A percentile compares a stretch with the other conserved stretches of the same genome.
phyloP scores from a whole-genome alignment of 2,888 invertebrate genomes.

The Shargacucullia verbasci region DNA sequence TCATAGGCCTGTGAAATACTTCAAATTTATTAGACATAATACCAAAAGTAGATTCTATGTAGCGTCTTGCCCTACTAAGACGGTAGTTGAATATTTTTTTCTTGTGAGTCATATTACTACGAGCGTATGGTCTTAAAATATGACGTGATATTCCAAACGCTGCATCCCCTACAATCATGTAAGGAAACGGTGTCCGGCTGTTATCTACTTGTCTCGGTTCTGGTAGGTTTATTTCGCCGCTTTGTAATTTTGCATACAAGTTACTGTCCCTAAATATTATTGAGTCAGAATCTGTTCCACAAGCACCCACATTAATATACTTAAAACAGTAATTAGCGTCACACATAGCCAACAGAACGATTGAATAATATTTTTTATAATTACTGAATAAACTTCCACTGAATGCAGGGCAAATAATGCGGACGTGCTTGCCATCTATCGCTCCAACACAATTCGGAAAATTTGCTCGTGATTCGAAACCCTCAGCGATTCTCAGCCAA shows the following conservation, averaged over 20 bases:
- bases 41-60: constrained; percentile 32
- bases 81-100: constrained; percentile 37
- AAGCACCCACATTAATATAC: constrained; percentile 37
- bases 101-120: constrained; percentile 37
- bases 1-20: constrained; percentile 37
- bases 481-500: too few relatives aligned
- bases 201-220: constrained; percentile 35
- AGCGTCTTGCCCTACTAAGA: constrained; percentile 34
- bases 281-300: constrained; percentile 37
- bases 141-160: constrained; percentile 38
- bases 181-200: constrained; percentile 31
- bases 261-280: constrained; percentile 36
- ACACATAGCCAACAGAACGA: constrained; percentile 41
- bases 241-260: constrained; percentile 39
- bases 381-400: constrained; percentile 34
- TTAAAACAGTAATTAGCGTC: constrained; percentile 37
- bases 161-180: constrained; percentile 38
- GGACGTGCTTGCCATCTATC: constrained; percentile 40
- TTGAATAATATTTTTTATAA: constrained; percentile 38
- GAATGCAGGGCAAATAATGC: constrained; percentile 32
- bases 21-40: constrained; percentile 37
- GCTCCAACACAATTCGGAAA: constrained; percentile 41
- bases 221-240: constrained; percentile 38
- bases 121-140: constrained; percentile 37
- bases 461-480: too few relatives aligned